Percentiles rank a stretch among this genome's conserved stretches.
Conservation (phyloP, 2,888 invertebrate genomes). For the Mesorhabditis belari region DNA sequence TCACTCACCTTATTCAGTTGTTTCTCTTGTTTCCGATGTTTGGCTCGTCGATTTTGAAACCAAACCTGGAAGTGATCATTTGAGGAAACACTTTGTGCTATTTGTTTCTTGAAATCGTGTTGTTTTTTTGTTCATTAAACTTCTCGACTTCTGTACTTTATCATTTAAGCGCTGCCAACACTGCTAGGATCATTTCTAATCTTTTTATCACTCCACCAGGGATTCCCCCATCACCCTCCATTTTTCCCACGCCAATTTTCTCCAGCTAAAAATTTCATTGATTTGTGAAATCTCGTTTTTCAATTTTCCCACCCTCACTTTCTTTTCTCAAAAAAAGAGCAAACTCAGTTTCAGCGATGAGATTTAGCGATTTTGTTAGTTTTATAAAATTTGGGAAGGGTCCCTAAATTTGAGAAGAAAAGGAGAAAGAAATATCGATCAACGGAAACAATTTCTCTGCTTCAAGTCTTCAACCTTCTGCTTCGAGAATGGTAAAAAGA, state of each 20-base stretch:
- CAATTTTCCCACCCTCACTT: background rate
- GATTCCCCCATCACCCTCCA: background rate
- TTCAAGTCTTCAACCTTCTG: too few relatives aligned
- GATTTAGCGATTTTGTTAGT: background rate
- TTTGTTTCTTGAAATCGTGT: background rate
- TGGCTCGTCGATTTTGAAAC: conserved; percentile 54
- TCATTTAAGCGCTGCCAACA: background rate
- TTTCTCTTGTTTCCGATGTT: conserved; percentile 46
- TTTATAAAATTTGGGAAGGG: background rate
- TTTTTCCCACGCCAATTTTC: background rate
- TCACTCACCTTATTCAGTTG: conserved; percentile 49
- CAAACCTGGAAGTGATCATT: conserved; percentile 42
- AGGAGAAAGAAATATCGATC: too few relatives aligned
- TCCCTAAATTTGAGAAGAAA: too few relatives aligned
- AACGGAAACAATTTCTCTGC: too few relatives aligned
- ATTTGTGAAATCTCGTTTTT: too few relatives aligned
- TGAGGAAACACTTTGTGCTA: background rate
- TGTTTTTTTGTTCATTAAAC: background rate
- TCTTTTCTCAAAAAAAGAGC: background rate
- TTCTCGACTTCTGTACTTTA: too few relatives aligned
- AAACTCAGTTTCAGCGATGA: background rate
- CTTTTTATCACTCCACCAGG: background rate
- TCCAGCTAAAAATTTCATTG: too few relatives aligned
- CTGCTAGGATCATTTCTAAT: too few relatives aligned
- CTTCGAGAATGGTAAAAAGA: too few relatives aligned